Evolutionary conservation across 1,140 invertebrate genomes (phyloP), one percentile per base, ranked within the genome.

Genomic region (Drosophila varians): DNA sequence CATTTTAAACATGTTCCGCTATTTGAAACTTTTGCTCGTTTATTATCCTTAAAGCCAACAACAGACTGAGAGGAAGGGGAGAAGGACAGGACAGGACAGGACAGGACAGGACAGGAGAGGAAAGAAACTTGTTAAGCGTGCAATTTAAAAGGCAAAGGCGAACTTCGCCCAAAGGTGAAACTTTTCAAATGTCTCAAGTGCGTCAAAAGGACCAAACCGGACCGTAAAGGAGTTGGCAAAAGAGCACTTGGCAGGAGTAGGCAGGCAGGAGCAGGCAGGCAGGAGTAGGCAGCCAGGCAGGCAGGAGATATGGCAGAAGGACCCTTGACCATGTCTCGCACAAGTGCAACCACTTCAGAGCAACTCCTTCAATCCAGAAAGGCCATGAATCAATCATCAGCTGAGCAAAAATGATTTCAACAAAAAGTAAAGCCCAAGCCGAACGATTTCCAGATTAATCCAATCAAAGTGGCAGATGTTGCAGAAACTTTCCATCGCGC

Each of bases 1-100:
- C 65, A 79, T 82, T 80, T 79, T 56, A 80, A 79, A 76, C 78
- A 68, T 71, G 77, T 61, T 76, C 52, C 73, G 60, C 77, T 61
- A 42, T 76, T 77, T 61, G 60, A 72, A 77, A 80, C 72, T 80
- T 76, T 66, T 43, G 23, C 34, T 72, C 77, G 76, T 74, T 78
- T 78, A 78, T 78, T 78, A 78, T 74, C 53, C 75, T 21, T 21
- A 21, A 21, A 21, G 34, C 55, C 55, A 60, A 49, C 23, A 34
- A 25, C n/a, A 53, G 16, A 18, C 12, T 4, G 11, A 21, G 26
- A 34, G 28, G 34, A 25, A 34, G 60, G 11, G 12, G 1, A 34
- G 45, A 47, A 38, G n/a, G n/a, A n/a, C n/a, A n/a, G n/a, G n/a
- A n/a, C 2, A 26, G n/a, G n/a, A 16, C 12, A 16, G n/a, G 5